Evolutionary conservation across 1,140 invertebrate species (phyloP), one percentile per base, ranked within the genome.

Genomic region (Colletes latitarsis): DNA sequence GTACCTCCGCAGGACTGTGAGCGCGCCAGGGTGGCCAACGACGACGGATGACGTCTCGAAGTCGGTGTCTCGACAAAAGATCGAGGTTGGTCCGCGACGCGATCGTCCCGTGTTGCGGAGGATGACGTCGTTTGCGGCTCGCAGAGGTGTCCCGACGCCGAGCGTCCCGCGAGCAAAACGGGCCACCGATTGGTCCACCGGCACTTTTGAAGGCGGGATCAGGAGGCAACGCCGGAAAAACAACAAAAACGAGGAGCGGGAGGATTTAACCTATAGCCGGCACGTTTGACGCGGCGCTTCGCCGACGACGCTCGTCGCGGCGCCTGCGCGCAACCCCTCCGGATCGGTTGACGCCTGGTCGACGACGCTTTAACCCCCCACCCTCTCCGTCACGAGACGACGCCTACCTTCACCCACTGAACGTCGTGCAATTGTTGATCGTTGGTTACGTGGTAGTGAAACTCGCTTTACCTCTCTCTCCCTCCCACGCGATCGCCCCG

Each of bases 251-350:
- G 84, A 81, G 82, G 81, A 90, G 88, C 84, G 89, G 82, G 89
- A 92, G 92, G 92, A 93, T 93, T 93, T 93, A 93, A 93, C 93
- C 92, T 93, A 93, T 93, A 93, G 92, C 90, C 84, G 88, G 89
- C 88, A 93, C 90, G 92, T 93, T 93, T 93, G 93, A 93, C 82
- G 92, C 86, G 87, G 82, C 80, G 82, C 81, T 77, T 82, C 81
- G 73, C 64, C 82, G 77, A 60, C 84, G 80, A 82, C 78, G 71
- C 58, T 73, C 84, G 87, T 71, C 86, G 81, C 77, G 80, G 82
- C 91, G 90, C 88, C 74, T 90, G 89, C 90, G 89, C 89, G 68
- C 58, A 30, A 76, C 82, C 78, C 79, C 83, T 80, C 30, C 68
- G 57, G 52, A 17, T 64, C 62, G 74, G 70, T 52, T 77, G 86